phyloP scores from a whole-genome alignment of 2,888 invertebrate species.

The Rotaria sp. region DNA sequence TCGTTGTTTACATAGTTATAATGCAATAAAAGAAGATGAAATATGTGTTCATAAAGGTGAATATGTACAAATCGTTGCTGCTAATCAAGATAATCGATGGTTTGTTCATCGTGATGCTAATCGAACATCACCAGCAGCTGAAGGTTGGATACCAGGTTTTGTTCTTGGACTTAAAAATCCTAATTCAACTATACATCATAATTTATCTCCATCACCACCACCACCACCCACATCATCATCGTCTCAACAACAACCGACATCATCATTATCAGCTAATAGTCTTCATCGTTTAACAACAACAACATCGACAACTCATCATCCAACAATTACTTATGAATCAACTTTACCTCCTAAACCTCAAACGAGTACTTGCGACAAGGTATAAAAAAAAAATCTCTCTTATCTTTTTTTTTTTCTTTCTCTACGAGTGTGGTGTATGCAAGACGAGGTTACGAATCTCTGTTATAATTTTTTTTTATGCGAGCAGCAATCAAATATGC shows the following conservation, averaged over 20 bases:
- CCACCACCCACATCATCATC: neutral
- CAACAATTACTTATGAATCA: neutral
- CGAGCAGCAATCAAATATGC: slow-evolving; percentile 20
- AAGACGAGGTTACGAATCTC: neutral
- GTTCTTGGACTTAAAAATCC: slow-evolving; percentile 44
- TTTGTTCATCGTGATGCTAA: slow-evolving; percentile 51
- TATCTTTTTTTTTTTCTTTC: neutral
- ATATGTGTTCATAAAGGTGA: slow-evolving; percentile 55
- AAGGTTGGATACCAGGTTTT: slow-evolving; percentile 55
- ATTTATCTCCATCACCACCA: neutral
- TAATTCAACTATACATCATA: neutral
- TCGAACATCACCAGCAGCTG: slow-evolving; percentile 50
- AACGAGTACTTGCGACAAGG: slow-evolving; percentile 16
- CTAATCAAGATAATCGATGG: slow-evolving; percentile 51
- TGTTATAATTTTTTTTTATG: neutral
- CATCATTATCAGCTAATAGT: neutral
- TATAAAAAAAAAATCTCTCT: neutral
- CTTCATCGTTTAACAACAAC: neutral
- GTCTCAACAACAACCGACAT: neutral
- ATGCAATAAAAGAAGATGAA: slow-evolving; percentile 55
- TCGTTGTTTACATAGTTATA: slow-evolving; percentile 52
- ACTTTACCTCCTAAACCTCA: slow-evolving; percentile 27
- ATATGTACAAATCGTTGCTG: slow-evolving; percentile 53
- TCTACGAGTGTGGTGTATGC: neutral
- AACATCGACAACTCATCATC: neutral